Conservation (phyloP, 2,888 invertebrate species). For the Epinotia nisella region DNA sequence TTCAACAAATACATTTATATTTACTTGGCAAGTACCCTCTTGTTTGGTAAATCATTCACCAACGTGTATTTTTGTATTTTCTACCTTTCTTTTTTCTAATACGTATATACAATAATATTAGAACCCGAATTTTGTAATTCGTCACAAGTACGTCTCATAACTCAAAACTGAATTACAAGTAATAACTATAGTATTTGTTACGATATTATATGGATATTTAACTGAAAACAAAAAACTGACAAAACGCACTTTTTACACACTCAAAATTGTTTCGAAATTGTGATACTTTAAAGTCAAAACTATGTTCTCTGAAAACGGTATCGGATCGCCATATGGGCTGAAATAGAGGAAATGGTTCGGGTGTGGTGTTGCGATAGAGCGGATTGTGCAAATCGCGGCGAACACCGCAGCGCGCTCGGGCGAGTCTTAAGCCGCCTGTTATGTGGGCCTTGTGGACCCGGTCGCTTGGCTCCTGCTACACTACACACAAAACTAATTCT, state of each 20-base stretch:
- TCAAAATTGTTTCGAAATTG: not conserved
- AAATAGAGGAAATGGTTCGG: conserved; percentile 62
- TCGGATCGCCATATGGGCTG: conserved; percentile 43
- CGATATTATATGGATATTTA: not conserved
- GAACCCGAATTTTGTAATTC: not conserved
- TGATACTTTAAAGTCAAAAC: not conserved
- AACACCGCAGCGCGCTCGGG: conserved; percentile 58
- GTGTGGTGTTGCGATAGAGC: conserved; percentile 72
- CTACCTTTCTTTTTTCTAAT: not conserved
- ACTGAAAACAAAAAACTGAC: no score
- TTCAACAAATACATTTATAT: conserved; percentile 27
- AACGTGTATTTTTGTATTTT: not conserved
- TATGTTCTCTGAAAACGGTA: conserved; percentile 29
- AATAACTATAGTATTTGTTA: not conserved
- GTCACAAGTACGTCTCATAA: not conserved
- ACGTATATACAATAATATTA: not conserved
- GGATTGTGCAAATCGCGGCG: conserved; percentile 75
- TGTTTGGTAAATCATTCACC: not conserved
- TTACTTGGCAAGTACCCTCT: conserved; percentile 8
- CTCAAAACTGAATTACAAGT: not conserved
- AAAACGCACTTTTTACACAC: no score
- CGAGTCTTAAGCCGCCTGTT: conserved; percentile 69
- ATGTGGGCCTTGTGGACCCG: conserved; percentile 55
- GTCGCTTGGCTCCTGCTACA: conserved; percentile 46
- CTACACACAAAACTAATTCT: conserved; percentile 33